Base-by-base conservation (phyloP, 1,140 invertebrate genomes). In the Linepithema humile region DNA sequence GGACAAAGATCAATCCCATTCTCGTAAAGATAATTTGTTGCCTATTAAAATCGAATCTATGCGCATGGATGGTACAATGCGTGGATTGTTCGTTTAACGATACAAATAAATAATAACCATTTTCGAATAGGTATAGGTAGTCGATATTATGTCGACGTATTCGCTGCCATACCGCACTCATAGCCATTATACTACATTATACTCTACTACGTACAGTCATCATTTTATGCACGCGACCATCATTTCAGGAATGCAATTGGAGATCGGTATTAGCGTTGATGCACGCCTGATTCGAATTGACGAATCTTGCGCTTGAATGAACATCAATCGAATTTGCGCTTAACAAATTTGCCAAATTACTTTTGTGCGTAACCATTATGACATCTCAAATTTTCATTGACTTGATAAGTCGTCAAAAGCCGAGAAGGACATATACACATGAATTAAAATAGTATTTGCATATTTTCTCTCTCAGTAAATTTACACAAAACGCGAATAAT, bases 71-170 rank as follows among this genome's bases (percentile, higher is more conserved):
- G 40, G 32, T 15, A 26, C 48, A 78, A 67, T 50, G 10, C 23
- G 10, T 3, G 4, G 4, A 2, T 26, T 64, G 35, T 48, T 10
- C 15, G 43, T 20, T 29, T n/a, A 35, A 29, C 35, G n/a, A 55
- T 38, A 29, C 64, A 12, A 70, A 67, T 77, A 65, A 65, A 78
- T 78, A 64, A 77, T 67, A 20, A 69, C 70, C 20, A 80, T 57
- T 57, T 70, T 32, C n/a, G 7, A 38, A 20, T 55, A 29, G 17
- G 57, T 29, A 69, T 17, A 45, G 10, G 15, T 9, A 29, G 23
- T 74, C 55, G 26, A 80, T 40, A 69, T 78, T 78, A 70, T 57
- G 20, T 69, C 50, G 5, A 9, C 26, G 7, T 32, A 29, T 15
- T 55, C 20, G 23, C 35, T 40, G 15, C 53, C 43, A 6, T 10